Base-by-base conservation (phyloP, 2,113 vertebrate species). In the Solea solea region DNA sequence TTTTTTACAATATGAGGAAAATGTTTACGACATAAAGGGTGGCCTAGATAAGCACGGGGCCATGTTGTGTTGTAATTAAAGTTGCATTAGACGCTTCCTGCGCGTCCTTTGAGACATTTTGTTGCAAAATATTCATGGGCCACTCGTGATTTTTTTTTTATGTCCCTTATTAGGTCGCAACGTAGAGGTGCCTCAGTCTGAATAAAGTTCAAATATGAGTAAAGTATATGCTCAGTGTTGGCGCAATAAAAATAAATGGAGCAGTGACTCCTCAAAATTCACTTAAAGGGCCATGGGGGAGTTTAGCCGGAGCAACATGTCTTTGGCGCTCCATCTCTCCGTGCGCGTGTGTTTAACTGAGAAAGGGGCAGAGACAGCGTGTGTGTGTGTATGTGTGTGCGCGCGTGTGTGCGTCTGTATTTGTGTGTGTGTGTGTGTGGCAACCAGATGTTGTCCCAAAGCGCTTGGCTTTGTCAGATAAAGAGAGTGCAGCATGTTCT, bases 11-110 rank as follows among this genome's bases (percentile, higher is more conserved):
- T 69, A 53, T 52, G 58, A 27, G 21, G 21, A 78, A 80, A 69
- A 70, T 68, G 62, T 82, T 83, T 72, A 66, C 61, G 52, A 57
- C 74, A 51, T 28, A 67, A 64, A 79, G 52, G 76, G 3, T 89
- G 90, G 88, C 87, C 85, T 85, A 83, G 82, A 88, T 88, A 13
- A 10, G 12, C 45, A 81, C 78, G 85, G 54, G 72, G 67, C 64
- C 76, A 76, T 73, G 78, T 74, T 85, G 76, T 78, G 70, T 66
- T 86, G 86, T 84, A 76, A 87, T 88, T 89, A 90, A 91, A 91
- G 89, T 91, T 91, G 88, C 87, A 88, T 62, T 80, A 87, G 81
- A 79, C 63, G 85, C 81, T 86, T 86, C 74, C 82, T 76, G 72
- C 65, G 59, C 64, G 69, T 86, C 75, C 76, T 88, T 86, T 82